phyloP scores from a whole-genome alignment of 2,797 vertebrate genomes.

The Liasis olivaceus region DNA sequence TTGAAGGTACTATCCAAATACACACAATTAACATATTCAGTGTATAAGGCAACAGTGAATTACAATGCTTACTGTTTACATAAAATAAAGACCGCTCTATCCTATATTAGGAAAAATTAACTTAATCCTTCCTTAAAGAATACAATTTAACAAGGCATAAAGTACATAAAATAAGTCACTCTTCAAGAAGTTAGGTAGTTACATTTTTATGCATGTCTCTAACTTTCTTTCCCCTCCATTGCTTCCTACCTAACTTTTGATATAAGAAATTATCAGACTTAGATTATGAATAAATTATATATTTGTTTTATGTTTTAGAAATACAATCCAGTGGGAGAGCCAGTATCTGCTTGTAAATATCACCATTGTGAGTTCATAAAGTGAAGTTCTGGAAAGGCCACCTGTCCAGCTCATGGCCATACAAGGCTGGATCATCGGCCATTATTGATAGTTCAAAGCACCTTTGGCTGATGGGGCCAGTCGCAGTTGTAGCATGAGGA shows the following conservation, averaged over 20 bases:
- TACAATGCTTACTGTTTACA: background rate
- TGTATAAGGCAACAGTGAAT: background rate
- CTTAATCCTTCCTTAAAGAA: background rate
- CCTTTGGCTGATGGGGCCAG: background rate
- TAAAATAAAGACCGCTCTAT: slow-evolving; percentile 1
- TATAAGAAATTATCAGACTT: background rate
- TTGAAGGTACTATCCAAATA: slow-evolving; percentile 26
- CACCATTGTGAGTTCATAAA: background rate
- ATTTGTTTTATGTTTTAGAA: background rate
- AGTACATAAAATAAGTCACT: background rate
- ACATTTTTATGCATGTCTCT: background rate
- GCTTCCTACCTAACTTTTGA: background rate
- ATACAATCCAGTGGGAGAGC: background rate
- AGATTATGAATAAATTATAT: background rate
- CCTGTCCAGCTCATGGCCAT: background rate
- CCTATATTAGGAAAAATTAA: background rate
- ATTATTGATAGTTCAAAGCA: background rate
- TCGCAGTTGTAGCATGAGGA: background rate
- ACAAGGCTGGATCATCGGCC: background rate
- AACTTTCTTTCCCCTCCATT: background rate
- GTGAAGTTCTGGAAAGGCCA: background rate
- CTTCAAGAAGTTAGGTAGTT: background rate
- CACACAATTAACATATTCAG: slow-evolving; percentile 9
- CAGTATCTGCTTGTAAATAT: background rate
- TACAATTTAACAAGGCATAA: background rate